Evolutionary conservation across 23 tunicate genomes (phyloP).

Genomic region (Halocynthia aurantium): DNA sequence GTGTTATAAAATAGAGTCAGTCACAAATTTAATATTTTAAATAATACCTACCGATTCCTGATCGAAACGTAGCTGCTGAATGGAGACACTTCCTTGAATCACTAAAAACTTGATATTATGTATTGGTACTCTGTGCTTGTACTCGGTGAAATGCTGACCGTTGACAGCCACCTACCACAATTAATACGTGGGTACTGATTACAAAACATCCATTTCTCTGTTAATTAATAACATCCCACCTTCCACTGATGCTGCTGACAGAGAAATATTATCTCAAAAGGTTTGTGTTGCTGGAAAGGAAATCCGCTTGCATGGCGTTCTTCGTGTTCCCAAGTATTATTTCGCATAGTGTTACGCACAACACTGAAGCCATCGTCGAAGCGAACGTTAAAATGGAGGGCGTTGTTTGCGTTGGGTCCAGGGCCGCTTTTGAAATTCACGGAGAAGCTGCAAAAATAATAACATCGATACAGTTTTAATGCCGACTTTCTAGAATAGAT

Average conservation of each 20-base stretch:
- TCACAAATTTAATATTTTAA: too few relatives aligned
- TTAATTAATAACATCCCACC: not conserved
- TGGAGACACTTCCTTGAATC: constrained; percentile 3
- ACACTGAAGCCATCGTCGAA: constrained; percentile 3
- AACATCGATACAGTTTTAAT: not conserved
- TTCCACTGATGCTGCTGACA: constrained; percentile 18
- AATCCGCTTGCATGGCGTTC: constrained; percentile 7
- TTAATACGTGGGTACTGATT: not conserved
- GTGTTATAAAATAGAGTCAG: too few relatives aligned
- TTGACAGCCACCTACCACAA: constrained; percentile 15
- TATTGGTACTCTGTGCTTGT: constrained; percentile 3
- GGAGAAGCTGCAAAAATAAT: not conserved
- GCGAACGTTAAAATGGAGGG: constrained; percentile 19
- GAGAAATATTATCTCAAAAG: constrained; percentile 10
- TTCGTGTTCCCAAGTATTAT: constrained; percentile 10
- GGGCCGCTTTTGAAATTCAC: not conserved
- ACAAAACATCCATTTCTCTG: not conserved
- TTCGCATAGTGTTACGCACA: constrained; percentile 14
- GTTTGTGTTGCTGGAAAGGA: constrained; percentile 7
- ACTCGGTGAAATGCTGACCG: constrained; percentile 20
- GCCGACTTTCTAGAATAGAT: not conserved
- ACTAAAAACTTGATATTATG: not conserved
- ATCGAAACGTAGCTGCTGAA: constrained; percentile 10
- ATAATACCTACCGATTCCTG: not conserved
- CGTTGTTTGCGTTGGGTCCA: constrained; percentile 1